Base-by-base conservation (phyloP, 2,888 invertebrate species). In the Eueremaeus valkanovi region DNA sequence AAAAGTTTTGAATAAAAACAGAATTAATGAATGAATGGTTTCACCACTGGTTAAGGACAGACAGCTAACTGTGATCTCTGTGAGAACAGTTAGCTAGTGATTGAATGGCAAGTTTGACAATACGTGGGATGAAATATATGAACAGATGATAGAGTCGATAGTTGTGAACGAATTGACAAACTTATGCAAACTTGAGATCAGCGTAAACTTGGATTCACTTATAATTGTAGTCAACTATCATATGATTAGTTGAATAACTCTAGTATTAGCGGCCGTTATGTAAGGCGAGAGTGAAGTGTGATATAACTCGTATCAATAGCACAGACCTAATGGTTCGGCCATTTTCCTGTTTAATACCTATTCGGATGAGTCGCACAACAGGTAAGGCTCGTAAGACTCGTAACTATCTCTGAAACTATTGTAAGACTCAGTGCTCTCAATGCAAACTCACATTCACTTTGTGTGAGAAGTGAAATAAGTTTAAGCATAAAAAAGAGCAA, bases 341-440 rank as follows among this genome's bases (percentile, higher is more conserved):
- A 68, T 68, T 68, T 68, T 68, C 24, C 40, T 68, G 27, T 21
- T 63, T 61, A 8, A 63, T 31, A 63, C 33, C 63, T 36, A 63
- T 33, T 68, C 68, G 42, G 68, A 68, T 68, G 68, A 68, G 68
- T 68, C 13, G 68, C 24, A 68, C 42, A 40, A 68, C 68, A 68
- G 68, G 68, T 68, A 68, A 68, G 21, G n/a, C 24, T 68, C 31
- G n/a, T 29, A 21, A 55, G 55, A 55, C 55, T 45, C 55, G 55
- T 55, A 55, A 55, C 55, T 13, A 55, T 55, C 55, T 45, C 45
- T 45, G 16, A 45, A 45, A 45, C 45, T 45, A 45, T 45, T 45
- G 63, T 58, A 58, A 58, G 58, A 8, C 36, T 33, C 63, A 63
- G 33, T 63, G 63, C 63, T 33, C 63, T 63, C 63, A 63, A 63